Evolutionary conservation across 1,140 invertebrate genomes (phyloP).

Genomic region (Theocolax elegans): DNA sequence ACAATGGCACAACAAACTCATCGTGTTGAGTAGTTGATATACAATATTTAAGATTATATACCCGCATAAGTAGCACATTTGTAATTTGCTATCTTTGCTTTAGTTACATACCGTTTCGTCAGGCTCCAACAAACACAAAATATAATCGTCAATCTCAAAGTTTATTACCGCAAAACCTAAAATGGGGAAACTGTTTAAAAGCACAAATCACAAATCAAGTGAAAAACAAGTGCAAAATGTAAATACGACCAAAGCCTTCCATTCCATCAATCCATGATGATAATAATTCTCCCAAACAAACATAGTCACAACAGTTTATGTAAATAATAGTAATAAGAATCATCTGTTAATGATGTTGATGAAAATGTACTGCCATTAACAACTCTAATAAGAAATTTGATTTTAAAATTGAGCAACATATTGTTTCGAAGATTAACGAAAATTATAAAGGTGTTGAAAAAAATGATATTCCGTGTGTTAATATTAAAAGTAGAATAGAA

Average conservation of each 20-base stretch:
- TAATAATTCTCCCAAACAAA: constrained; percentile 53
- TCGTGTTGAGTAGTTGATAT: constrained; percentile 41
- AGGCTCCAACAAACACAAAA: constrained; percentile 50
- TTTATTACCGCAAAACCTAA: constrained; percentile 42
- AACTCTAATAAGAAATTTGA: constrained; percentile 50
- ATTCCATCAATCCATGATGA: constrained; percentile 47
- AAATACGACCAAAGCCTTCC: constrained; percentile 43
- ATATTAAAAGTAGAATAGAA: constrained; percentile 55
- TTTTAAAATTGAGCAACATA: constrained; percentile 55
- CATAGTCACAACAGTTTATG: constrained; percentile 53
- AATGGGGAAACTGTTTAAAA: constrained; percentile 48
- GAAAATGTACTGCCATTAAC: constrained; percentile 45
- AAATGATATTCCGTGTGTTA: constrained; percentile 48
- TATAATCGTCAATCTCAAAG: constrained; percentile 48
- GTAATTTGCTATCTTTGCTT: constrained; percentile 47
- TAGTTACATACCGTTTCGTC: constrained; percentile 47
- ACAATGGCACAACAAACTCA: constrained; percentile 51
- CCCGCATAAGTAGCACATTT: constrained; percentile 39
- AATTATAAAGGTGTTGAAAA: constrained; percentile 52
- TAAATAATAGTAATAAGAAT: constrained; percentile 51
- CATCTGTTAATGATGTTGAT: constrained; percentile 43
- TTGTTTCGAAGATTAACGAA: constrained; percentile 49
- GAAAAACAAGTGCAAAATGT: constrained; percentile 48
- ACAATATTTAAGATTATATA: constrained; percentile 36
- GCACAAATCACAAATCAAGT: constrained; percentile 37